A percentile compares a stretch with the other conserved stretches of the same genome.
These are phyloP conservation scores for Symphodus melops DNA, from an alignment of 2,113 vertebrate genomes.

Conservation along the genomic window DNA sequence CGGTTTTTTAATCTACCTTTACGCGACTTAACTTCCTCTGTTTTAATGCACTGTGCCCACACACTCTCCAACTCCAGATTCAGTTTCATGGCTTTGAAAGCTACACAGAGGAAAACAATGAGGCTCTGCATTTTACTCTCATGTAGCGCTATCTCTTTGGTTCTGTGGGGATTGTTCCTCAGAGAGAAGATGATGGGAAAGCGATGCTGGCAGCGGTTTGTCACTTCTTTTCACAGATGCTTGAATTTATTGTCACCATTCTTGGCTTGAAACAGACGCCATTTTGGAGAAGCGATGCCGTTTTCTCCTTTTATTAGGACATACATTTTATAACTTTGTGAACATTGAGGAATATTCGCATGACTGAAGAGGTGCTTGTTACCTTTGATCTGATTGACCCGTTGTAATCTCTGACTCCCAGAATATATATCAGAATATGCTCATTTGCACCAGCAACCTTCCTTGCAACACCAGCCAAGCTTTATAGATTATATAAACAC, in stretches of 20 bases:
- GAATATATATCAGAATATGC: not conserved
- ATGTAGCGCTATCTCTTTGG: slow-evolving; percentile 24
- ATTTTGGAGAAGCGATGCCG: not conserved
- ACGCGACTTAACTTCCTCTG: slow-evolving; percentile 38
- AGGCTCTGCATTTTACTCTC: slow-evolving; percentile 19
- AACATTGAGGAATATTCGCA: not conserved
- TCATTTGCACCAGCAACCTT: not conserved
- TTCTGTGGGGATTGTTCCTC: slow-evolving; percentile 29
- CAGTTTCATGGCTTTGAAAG: slow-evolving; percentile 27
- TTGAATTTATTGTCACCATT: slow-evolving; percentile 10
- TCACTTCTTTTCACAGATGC: not conserved
- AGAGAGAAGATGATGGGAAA: slow-evolving; percentile 32
- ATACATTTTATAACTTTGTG: no score
- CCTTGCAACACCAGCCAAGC: not conserved
- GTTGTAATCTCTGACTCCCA: not conserved
- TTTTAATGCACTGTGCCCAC: slow-evolving; percentile 50
- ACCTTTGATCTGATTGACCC: not conserved
- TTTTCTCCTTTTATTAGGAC: not conserved
- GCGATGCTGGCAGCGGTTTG: slow-evolving; percentile 16
- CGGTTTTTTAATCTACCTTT: slow-evolving; percentile 50
- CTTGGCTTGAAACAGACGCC: not conserved
- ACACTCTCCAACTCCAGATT: slow-evolving; percentile 28
- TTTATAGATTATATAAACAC: not conserved
- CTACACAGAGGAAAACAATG: slow-evolving; percentile 23
- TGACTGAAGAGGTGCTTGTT: no score